A percentile compares a stretch with the other conserved stretches of the same genome.
These are phyloP conservation scores for Kryphioiulus occultus DNA, from an alignment of 2,888 invertebrate genomes.

Conservation along the genomic window DNA sequence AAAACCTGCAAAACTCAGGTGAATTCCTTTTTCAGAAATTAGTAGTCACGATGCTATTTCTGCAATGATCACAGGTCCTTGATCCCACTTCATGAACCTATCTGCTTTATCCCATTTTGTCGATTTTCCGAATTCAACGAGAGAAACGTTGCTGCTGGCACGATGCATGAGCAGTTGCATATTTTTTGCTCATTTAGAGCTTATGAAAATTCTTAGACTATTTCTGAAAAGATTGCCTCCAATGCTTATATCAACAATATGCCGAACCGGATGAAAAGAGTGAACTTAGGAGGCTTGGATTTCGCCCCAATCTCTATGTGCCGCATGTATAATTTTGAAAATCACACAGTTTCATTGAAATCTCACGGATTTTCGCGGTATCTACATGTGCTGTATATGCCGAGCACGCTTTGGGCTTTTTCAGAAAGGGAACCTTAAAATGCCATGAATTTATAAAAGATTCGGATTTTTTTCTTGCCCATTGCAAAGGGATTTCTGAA, in stretches of 20 bases:
- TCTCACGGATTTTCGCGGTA: background rate
- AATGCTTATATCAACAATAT: conserved; percentile 7
- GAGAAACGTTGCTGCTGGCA: background rate
- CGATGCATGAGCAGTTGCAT: background rate
- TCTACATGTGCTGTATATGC: background rate
- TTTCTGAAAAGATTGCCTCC: conserved; percentile 22
- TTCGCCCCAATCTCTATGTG: conserved; percentile 16
- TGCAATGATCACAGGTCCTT: background rate
- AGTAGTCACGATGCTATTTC: too few relatives aligned
- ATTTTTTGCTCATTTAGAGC: conserved; percentile 25
- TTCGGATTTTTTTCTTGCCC: background rate
- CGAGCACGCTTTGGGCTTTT: conserved; percentile 7
- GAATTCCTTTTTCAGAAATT: too few relatives aligned
- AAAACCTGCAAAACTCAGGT: too few relatives aligned
- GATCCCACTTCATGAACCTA: background rate
- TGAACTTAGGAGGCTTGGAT: background rate
- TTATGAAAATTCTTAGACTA: conserved; percentile 20
- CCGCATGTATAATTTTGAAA: background rate
- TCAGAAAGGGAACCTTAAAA: background rate
- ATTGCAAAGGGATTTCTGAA: background rate
- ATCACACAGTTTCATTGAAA: conserved; percentile 9
- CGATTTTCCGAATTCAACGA: background rate
- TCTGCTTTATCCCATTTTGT: background rate
- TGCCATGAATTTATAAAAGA: conserved; percentile 27
- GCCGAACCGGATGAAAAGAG: conserved; percentile 7